Evolutionary conservation across 2,888 invertebrate genomes (phyloP), one percentile per base, ranked within the genome.

Genomic region (Priocnemis perturbator): DNA sequence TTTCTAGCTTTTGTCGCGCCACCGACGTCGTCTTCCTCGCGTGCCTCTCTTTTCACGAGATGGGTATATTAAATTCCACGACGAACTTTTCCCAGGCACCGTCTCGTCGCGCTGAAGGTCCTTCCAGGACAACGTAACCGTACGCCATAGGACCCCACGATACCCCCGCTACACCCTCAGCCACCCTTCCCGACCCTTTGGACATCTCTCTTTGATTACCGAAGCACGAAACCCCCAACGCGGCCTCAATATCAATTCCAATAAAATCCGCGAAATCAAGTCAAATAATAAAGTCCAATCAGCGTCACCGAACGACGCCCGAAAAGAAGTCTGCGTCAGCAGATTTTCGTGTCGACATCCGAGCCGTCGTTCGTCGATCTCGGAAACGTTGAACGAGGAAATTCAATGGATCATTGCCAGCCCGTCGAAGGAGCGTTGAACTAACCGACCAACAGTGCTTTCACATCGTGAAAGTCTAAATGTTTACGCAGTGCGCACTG

Each of bases 41-140:
- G 57, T 55, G 48, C 53, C 45, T 53, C 50, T 64, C 71, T 75
- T 72, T 73, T 69, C 65, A 64, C 67, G 64, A 59, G 64, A 65
- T 78, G 69, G 74, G 74, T 83, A 85, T 85, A 87, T 85, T 84
- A 84, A 86, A 84, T 85, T 84, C 83, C 83, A 83, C 71, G 84
- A 86, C 86, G 85, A 84, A 87, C 83, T 87, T 82, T 87, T 86
- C 86, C 86, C 84, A 81, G 81, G 82, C 83, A 82, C 84, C 81
- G 80, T 79, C 76, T 61, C 68, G 70, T 68, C 59, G 71, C 78
- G 77, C 73, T 68, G 75, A 71, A 80, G 82, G 83, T 77, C 83
- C 82, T 83, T 79, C 50, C 17, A 78, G 77, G 81, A 78, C 80
- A 44, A 67, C 65, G 61, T 44, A 23, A 65, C 47, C 65, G 57